Conservation (phyloP, 30 jellyfish, hydroid and myxozoan species). For the Rhopilema esculentum region DNA sequence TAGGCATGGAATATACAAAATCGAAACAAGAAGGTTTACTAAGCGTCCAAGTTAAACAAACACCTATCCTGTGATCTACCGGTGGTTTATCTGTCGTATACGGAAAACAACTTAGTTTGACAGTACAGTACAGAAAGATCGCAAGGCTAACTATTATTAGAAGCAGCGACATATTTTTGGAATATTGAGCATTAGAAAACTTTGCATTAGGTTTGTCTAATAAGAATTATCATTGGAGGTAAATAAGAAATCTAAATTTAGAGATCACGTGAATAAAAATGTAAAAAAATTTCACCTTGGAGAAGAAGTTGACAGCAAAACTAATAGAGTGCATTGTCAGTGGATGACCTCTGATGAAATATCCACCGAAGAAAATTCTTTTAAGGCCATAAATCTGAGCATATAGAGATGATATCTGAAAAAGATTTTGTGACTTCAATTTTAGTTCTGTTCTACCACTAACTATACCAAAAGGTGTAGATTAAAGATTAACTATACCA, state of each 20-base stretch:
- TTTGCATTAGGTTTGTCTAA: not conserved
- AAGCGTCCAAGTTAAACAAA: too few relatives aligned
- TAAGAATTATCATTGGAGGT: not conserved
- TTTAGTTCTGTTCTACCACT: not conserved
- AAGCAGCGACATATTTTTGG: too few relatives aligned
- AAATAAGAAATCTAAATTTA: too few relatives aligned
- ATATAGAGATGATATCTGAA: slow-evolving; percentile 90
- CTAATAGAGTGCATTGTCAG: slow-evolving; percentile 96
- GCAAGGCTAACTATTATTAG: too few relatives aligned
- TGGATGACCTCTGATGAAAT: slow-evolving; percentile 97
- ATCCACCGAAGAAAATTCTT: slow-evolving; percentile 94
- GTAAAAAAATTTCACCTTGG: slow-evolving; percentile 68
- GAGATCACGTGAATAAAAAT: not conserved
- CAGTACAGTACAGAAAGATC: too few relatives aligned
- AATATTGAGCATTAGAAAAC: not conserved
- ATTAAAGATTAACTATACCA: too few relatives aligned
- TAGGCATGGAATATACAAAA: too few relatives aligned
- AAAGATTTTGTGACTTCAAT: not conserved
- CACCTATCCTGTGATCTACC: too few relatives aligned
- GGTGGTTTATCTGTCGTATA: too few relatives aligned
- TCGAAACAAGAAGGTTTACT: too few relatives aligned
- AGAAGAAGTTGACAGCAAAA: slow-evolving; percentile 90
- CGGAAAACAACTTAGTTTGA: too few relatives aligned
- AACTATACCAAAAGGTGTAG: too few relatives aligned
- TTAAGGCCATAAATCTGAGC: slow-evolving; percentile 92